Conservation (phyloP, 1,140 invertebrate genomes). For the Eubasilissa regina region DNA sequence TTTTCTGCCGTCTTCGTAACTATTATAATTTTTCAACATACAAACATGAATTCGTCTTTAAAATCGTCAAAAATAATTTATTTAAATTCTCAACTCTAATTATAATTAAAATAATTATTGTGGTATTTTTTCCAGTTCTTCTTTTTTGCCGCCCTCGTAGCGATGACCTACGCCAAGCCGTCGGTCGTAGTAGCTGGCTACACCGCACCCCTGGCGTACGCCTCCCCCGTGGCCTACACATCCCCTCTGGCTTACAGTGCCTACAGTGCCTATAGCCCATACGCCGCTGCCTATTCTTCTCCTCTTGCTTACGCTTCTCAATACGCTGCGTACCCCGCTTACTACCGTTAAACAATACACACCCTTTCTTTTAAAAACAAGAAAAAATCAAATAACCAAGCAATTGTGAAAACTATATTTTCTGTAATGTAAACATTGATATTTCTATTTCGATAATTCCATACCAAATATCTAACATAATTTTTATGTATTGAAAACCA, state of each 20-base stretch:
- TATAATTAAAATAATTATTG: too few relatives aligned
- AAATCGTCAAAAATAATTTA: too few relatives aligned
- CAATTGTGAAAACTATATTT: too few relatives aligned
- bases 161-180: constrained; percentile 71
- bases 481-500: too few relatives aligned
- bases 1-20: constrained; percentile 68
- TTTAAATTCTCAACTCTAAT: too few relatives aligned
- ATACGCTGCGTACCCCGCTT: constrained; percentile 57
- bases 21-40: too few relatives aligned
- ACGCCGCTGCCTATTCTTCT: constrained; percentile 40
- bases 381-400: background rate
- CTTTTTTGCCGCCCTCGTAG: constrained; percentile 71
- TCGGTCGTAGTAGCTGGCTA: constrained; percentile 55
- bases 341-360: background rate
- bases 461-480: too few relatives aligned
- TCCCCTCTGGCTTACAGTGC: constrained; percentile 18
- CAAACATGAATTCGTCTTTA: too few relatives aligned
- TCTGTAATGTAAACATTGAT: background rate
- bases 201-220: constrained; percentile 51
- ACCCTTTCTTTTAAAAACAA: background rate
- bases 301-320: constrained; percentile 49
- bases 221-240: constrained; percentile 25
- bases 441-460: background rate
- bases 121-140: constrained; percentile 68
- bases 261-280: constrained; percentile 12